Evolutionary conservation across 2,888 invertebrate species (phyloP), one percentile per base, ranked within the genome.

Genomic region (Platycheirus albimanus): DNA sequence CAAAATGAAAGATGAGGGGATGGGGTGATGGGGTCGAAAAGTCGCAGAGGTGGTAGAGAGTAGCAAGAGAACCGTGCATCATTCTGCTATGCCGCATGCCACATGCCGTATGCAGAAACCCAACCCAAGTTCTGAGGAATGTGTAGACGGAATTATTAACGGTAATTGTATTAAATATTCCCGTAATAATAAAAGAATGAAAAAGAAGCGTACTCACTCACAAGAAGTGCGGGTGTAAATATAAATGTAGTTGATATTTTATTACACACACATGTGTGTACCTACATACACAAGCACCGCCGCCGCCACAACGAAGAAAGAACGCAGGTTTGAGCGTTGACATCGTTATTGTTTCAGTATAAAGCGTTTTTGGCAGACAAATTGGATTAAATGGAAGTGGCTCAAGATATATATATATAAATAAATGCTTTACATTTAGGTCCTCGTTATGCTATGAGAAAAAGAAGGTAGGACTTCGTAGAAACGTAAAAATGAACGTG

Each of bases 151-250:
- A 72, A 77, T 77, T 81, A 77, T 77, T 77, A 81, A 77, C 77
- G 77, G 71, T 81, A 81, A 81, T 81, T 81, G 81, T 81, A 81
- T 81, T 81, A 81, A 81, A 81, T 81, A 71, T 81, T 72, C 71
- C 47, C 61, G 61, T 67, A 61, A 81, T 81, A 81, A 81, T 77
- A 72, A 2, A 33, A 66, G 77, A 72, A 61, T 47, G 54, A 63
- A 63, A 49, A 67, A 61, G 45, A 33, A 71, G 77, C 58, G 41
- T 58, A 76, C 80, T 76, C 76, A 43, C 56, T 58, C 67, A 61
- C 61, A 81, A 47, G 54, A 63, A 58, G 71, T 51, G 61, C 56
- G 66, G 66, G 71, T 63, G 76, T 71, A 45, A 61, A 61, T 61
- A 61, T 52, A 71, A 66, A 54, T 76, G 61, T 70, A 61, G 52